Evolutionary conservation across 2,888 invertebrate genomes (phyloP), one percentile per base, ranked within the genome.

Genomic region (Microplitis deprimator): DNA sequence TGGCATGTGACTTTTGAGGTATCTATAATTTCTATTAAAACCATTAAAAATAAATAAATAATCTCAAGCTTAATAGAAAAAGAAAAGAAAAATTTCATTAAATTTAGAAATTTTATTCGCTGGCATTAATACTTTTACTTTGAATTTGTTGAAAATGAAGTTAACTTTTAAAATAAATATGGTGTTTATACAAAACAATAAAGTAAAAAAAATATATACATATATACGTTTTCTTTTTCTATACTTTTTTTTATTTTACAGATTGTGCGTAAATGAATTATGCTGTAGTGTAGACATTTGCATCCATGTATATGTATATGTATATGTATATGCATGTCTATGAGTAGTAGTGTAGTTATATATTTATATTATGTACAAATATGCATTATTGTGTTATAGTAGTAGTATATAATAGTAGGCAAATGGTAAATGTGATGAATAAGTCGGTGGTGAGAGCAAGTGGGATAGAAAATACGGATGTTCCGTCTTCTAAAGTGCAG

Each of bases 401-500:
- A 13, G 50, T 50, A 50, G 60, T 70, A 29, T 50, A 59, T 70
- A 69, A 20, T 71, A 17, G 62, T 61, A 72, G 13, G 16, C 39
- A 38, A 62, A 69, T 61, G 50, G 69, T 39, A 70, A 64, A 17
- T 29, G 69, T 68, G 40, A 70, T 39, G 50, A 62, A 50, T 59
- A 70, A 39, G 59, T 75, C 17, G 75, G 17, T 16, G 60, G 40
- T 20, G 38, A 59, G 72, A 73, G 59, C 69, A 64, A 78, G 50
- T 39, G 71, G 77, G 69, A 73, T n/a, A 68, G 68, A 68, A 70
- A 74, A 74, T 79, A 70, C 72, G 39, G 76, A 73, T 67, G 74
- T 71, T 77, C 72, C 71, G 79, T 79, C 79, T 83, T 84, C 83
- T 84, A 83, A 83, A 85, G 85, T 86, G 87, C 86, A 85, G 79